Evolutionary conservation across 2,797 vertebrate genomes (phyloP).

Genomic region (Tauraco hartlaubi): DNA sequence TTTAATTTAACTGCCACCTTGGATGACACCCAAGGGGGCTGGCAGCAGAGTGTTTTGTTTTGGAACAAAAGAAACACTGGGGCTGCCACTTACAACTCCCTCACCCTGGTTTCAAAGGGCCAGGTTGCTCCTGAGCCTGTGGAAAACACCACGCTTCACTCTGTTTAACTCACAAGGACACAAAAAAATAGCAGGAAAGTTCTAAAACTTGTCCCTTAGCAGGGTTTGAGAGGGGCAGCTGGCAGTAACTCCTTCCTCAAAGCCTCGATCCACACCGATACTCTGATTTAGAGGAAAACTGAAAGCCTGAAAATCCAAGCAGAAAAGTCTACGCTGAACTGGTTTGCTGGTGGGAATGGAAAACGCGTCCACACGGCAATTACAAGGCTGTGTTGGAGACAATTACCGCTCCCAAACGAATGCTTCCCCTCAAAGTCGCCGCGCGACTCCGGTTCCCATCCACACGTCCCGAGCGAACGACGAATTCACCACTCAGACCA

Average conservation of each 20-base stretch:
- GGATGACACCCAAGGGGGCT: slow-evolving; percentile 4
- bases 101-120: neutral
- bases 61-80: slow-evolving; percentile 2
- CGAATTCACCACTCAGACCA: neutral
- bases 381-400: neutral
- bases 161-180: neutral
- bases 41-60: neutral
- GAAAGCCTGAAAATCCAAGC: neutral
- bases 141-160: neutral
- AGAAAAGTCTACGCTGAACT: neutral
- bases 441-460: neutral
- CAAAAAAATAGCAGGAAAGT: neutral
- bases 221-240: neutral
- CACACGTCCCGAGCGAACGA: neutral
- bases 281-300: neutral
- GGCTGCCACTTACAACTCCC: neutral
- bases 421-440: neutral
- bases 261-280: neutral
- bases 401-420: neutral
- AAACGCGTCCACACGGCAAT: neutral
- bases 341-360: neutral
- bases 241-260: neutral
- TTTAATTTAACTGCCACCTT: slow-evolving; percentile 32
- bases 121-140: neutral
- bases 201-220: neutral